Evolutionary conservation across 2,888 invertebrate species (phyloP).

Genomic region (Nephrotoma flavescens): DNA sequence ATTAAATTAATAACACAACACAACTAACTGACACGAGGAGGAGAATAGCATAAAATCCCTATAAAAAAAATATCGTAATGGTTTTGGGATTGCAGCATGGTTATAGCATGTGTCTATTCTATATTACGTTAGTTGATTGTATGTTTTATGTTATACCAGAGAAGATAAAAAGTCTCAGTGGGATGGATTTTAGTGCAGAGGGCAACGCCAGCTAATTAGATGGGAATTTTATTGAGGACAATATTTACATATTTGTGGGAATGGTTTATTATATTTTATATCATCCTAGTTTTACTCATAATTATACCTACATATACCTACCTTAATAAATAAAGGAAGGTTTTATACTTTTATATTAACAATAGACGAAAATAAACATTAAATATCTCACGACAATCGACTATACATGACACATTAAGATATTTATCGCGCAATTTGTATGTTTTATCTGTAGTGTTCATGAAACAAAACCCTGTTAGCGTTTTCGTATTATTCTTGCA

Average conservation of each 20-base stretch:
- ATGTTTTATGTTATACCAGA: neutral
- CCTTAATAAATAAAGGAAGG: too few relatives aligned
- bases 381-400: too few relatives aligned
- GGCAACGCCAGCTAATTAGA: neutral
- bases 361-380: too few relatives aligned
- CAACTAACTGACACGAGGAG: neutral
- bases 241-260: neutral
- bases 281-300: too few relatives aligned
- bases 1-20: neutral
- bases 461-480: too few relatives aligned
- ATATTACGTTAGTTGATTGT: neutral
- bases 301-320: too few relatives aligned
- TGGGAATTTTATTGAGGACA: neutral
- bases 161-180: neutral
- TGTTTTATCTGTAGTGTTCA: too few relatives aligned
- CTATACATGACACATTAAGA: too few relatives aligned
- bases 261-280: neutral
- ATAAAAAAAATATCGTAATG: neutral
- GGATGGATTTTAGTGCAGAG: neutral
- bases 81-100: neutral
- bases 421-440: too few relatives aligned
- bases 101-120: neutral
- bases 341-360: too few relatives aligned
- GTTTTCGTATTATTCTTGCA: too few relatives aligned
- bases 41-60: neutral